A percentile compares a stretch with the other conserved stretches of the same genome.
These are phyloP conservation scores for Papilio dardanus DNA, from an alignment of 1,140 invertebrate genomes.

Conservation along the genomic window DNA sequence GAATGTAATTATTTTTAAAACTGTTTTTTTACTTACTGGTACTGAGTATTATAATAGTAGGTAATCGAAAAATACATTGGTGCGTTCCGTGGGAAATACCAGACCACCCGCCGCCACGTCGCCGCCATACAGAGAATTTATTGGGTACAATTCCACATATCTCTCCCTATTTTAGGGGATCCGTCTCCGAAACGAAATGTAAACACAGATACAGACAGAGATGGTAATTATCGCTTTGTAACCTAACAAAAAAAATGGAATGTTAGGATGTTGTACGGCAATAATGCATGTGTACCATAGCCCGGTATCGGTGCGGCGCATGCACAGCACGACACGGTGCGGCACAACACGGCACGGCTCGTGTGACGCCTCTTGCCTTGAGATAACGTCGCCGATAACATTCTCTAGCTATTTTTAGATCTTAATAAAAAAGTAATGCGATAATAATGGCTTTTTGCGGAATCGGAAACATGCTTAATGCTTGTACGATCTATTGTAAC, in stretches of 20 bases:
- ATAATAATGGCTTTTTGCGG: conserved; percentile 48
- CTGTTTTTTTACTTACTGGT: no score
- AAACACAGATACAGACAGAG: no score
- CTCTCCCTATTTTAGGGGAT: no score
- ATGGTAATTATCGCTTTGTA: background rate
- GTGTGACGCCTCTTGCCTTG: conserved; percentile 64
- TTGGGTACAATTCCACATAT: background rate
- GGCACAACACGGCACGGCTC: background rate
- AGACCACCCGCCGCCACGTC: background rate
- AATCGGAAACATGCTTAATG: conserved; percentile 41
- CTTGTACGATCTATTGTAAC: background rate
- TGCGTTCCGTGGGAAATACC: background rate
- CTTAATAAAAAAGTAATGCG: conserved; percentile 76
- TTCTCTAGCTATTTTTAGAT: conserved; percentile 76
- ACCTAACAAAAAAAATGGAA: background rate
- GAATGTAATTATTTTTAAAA: no score
- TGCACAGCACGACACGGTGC: background rate
- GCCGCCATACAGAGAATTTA: background rate
- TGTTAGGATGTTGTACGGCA: background rate
- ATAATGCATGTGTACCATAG: background rate
- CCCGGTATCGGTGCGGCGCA: background rate
- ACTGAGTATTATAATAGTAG: no score
- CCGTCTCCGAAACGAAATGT: no score
- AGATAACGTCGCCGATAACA: conserved; percentile 80
- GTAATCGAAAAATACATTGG: no score